phyloP scores from a whole-genome alignment of 2,888 invertebrate species.

The Anagyrus pseudococci region DNA sequence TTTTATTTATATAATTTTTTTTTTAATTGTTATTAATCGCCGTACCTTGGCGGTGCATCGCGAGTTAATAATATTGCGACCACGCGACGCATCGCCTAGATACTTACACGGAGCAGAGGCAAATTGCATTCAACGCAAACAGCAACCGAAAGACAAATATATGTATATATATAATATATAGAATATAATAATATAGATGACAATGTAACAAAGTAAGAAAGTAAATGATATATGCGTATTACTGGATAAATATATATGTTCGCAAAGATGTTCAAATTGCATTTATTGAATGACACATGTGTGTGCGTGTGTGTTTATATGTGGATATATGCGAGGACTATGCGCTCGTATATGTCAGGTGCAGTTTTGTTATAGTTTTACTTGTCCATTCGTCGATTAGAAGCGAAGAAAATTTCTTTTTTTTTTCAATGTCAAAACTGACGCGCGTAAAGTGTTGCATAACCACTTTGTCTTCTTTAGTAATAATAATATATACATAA shows the following conservation, averaged over 20 bases:
- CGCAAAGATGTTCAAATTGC: constrained; percentile 22
- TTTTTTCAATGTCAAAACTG: too few relatives aligned
- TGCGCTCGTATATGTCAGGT: constrained; percentile 14
- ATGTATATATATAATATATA: constrained; percentile 41
- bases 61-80: constrained; percentile 7
- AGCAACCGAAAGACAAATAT: constrained; percentile 42
- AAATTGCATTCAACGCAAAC: constrained; percentile 43
- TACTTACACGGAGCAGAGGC: constrained; percentile 39
- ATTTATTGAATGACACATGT: constrained; percentile 25
- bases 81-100: constrained; percentile 18
- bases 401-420: too few relatives aligned
- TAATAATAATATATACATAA: neutral
- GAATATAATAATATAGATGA: constrained; percentile 37
- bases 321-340: constrained; percentile 18
- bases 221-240: constrained; percentile 38
- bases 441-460: too few relatives aligned
- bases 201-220: constrained; percentile 39
- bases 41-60: constrained; percentile 38
- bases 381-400: too few relatives aligned
- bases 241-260: constrained; percentile 20
- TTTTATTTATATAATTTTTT: constrained; percentile 42
- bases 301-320: neutral
- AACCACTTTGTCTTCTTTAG: too few relatives aligned
- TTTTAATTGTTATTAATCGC: too few relatives aligned
- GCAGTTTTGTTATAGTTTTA: constrained; percentile 17